Evolutionary conservation across 2,113 vertebrate species (phyloP).

Genomic region (Atrichornis clamosus): DNA sequence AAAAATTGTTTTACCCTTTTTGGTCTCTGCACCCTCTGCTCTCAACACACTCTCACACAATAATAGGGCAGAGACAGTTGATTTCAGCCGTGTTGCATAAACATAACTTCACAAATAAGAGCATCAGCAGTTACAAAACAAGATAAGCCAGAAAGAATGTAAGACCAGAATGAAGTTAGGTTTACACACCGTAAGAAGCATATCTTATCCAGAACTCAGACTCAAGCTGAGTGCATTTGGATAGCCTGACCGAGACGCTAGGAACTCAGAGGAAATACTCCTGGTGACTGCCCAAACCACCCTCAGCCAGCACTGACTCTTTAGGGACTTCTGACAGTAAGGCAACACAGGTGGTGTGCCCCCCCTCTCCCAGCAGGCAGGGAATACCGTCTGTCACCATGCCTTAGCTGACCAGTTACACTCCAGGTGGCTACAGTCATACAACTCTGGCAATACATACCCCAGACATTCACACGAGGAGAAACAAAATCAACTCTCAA

Average conservation of each 20-base stretch:
- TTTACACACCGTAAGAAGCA: background rate
- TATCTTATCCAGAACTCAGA: background rate
- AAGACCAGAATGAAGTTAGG: background rate
- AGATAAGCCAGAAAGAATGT: background rate
- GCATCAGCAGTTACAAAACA: background rate
- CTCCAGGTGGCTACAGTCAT: background rate
- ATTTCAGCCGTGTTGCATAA: background rate
- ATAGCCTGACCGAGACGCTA: background rate
- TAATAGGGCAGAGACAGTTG: background rate
- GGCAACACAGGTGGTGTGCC: background rate
- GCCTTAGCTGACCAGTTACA: background rate
- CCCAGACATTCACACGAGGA: background rate
- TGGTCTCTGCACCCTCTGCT: background rate
- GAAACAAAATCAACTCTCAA: background rate
- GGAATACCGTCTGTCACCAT: background rate
- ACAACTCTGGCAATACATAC: fast-evolving
- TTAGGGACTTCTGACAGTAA: background rate
- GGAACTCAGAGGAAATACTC: background rate
- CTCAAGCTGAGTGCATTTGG: background rate
- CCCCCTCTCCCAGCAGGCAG: background rate
- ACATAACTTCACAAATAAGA: background rate
- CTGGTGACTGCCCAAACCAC: background rate
- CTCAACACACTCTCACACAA: background rate
- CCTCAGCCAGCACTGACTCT: background rate
- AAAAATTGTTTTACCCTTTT: background rate